Evolutionary conservation across 1,140 invertebrate species (phyloP).

Genomic region (Drosophila tani): DNA sequence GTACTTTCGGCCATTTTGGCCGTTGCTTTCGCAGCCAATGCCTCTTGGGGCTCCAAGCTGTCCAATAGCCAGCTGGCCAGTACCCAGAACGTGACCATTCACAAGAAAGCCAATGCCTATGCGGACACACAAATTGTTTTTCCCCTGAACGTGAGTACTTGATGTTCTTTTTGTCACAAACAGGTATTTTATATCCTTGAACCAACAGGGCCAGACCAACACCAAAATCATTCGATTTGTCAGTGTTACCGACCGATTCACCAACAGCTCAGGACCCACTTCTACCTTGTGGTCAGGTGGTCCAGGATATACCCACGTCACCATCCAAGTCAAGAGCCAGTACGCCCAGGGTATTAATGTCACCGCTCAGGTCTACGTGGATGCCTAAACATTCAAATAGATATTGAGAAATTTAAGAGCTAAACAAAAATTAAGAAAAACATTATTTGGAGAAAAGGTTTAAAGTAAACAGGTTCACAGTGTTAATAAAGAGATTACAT

Average conservation of each 20-base stretch:
- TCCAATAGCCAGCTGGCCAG: slow-evolving; percentile 27
- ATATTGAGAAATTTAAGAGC: not conserved
- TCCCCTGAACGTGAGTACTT: slow-evolving; percentile 31
- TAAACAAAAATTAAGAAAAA: not conserved
- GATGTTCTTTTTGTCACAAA: not conserved
- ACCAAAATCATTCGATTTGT: slow-evolving; percentile 54
- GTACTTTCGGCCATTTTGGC: slow-evolving; percentile 49
- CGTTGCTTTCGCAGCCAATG: slow-evolving; percentile 46
- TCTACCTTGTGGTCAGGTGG: slow-evolving; percentile 50
- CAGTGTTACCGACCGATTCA: slow-evolving; percentile 54
- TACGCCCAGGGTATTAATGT: slow-evolving; percentile 33
- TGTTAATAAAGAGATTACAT: not conserved
- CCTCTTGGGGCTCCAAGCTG: slow-evolving; percentile 42
- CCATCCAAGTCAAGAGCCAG: slow-evolving; percentile 52
- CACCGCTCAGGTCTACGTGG: slow-evolving; percentile 24
- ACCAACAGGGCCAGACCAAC: slow-evolving; percentile 53
- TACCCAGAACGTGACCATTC: slow-evolving; percentile 41
- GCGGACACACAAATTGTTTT: slow-evolving; percentile 15
- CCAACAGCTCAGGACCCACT: slow-evolving; percentile 59
- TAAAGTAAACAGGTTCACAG: not conserved
- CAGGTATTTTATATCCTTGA: not conserved
- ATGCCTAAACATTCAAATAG: slow-evolving; percentile 6
- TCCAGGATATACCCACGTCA: slow-evolving; percentile 31
- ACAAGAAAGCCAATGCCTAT: slow-evolving; percentile 27
- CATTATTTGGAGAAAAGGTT: not conserved